Base-by-base conservation (phyloP, 2,797 vertebrate genomes). In the Pseudomugil gertrudae region DNA sequence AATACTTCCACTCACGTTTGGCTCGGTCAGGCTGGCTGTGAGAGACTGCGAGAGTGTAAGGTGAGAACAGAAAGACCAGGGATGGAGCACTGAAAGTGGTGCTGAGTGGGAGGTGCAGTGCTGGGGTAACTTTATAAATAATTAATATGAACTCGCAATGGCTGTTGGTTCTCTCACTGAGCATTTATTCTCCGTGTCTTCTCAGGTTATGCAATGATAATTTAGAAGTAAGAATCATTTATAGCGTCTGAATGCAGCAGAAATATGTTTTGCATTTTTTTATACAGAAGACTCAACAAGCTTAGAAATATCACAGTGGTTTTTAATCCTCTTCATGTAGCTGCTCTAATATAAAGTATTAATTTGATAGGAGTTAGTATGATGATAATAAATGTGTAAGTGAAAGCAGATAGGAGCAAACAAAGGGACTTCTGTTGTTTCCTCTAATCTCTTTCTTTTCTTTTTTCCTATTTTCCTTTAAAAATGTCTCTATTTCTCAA, bases 51-150 rank as follows among this genome's bases (percentile, higher is more conserved):
- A 33, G 61, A 73, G 67, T 75, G 84, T 78, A 77, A 79, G 58
- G 58, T 81, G 84, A 85, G 80, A 75, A 60, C 47, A 74, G 61
- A 80, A 65, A 66, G 54, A 13, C 19, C 1, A 63, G 57, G 72
- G 70, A 60, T 61, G 69, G 60, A 76, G 72, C 57, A 52, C 17
- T 83, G 77, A 86, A 76, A 79, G 80, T 67, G 75, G 68, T 71
- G 74, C 72, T 87, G 76, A 76, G 66, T 89, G 86, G 85, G 82
- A 88, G 78, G 88, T 59, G 85, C 83, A 81, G 76, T 65, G 57
- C 81, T 80, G 76, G 80, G 78, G 78, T 86, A 92, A 93, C 92
- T 93, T 93, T 88, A 94, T 94, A 89, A 93, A 94, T 93, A 93
- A 94, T 94, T 86, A 86, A 94, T 89, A 85, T 83, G 61, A 77